These are phyloP conservation scores for Atherinomorus stipes DNA, from an alignment of 2,113 vertebrate species.

Conservation along the genomic window DNA sequence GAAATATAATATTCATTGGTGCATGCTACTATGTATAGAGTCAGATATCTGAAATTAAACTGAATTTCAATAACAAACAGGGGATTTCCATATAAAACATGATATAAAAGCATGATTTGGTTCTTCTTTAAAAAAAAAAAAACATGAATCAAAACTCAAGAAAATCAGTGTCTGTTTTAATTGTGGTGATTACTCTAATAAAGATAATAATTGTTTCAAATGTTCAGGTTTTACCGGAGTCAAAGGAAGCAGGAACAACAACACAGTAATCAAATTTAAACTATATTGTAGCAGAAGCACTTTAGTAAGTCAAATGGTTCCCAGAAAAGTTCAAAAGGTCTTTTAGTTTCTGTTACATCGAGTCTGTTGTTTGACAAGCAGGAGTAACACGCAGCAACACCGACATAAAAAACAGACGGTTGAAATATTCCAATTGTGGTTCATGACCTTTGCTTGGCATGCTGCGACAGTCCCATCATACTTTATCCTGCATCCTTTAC, in stretches of 20 bases:
- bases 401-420: slow-evolving; percentile 33
- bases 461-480: slow-evolving; percentile 52
- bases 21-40: too few species aligned
- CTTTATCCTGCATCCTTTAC: slow-evolving; percentile 45
- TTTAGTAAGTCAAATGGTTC: neutral
- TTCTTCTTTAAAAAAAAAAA: too few species aligned
- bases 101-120: too few species aligned
- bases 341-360: slow-evolving; percentile 15
- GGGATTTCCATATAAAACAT: too few species aligned
- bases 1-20: too few species aligned
- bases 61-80: too few species aligned
- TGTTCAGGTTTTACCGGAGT: neutral
- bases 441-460: slow-evolving; percentile 58
- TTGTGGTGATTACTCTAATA: neutral
- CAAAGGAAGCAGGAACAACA: too few species aligned
- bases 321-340: slow-evolving; percentile 48
- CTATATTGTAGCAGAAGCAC: neutral
- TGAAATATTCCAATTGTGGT: slow-evolving; percentile 26
- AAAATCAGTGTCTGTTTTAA: neutral
- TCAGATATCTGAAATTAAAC: too few species aligned
- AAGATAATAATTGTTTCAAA: neutral
- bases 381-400: slow-evolving; percentile 19
- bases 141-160: neutral
- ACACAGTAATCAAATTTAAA: neutral
- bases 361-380: slow-evolving; percentile 40